Evolutionary conservation across 2,113 vertebrate species (phyloP).

Genomic region (Oreochromis spilurus): DNA sequence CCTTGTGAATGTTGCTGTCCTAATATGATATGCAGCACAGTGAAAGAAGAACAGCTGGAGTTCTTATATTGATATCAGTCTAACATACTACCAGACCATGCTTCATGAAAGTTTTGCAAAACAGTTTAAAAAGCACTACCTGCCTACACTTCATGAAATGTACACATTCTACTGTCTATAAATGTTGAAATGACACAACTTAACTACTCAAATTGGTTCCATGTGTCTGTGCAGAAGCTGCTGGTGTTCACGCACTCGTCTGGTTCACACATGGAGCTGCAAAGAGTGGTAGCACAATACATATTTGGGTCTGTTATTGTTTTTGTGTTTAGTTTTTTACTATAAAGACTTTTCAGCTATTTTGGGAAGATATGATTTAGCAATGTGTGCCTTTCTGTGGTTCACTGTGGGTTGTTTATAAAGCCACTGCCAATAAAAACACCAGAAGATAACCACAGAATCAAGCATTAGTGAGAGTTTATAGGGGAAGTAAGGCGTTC

Average conservation of each 20-base stretch:
- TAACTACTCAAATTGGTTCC: not conserved
- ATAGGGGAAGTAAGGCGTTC: not conserved
- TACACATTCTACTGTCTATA: not conserved
- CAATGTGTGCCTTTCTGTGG: not conserved
- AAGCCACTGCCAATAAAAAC: not conserved
- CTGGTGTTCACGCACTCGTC: not conserved
- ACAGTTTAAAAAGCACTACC: not conserved
- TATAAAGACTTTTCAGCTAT: not conserved
- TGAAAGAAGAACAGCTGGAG: not conserved
- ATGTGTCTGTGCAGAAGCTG: not conserved
- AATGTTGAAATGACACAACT: not conserved
- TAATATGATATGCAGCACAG: not conserved
- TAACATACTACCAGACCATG: not conserved
- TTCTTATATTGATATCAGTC: not conserved
- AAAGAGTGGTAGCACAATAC: not conserved
- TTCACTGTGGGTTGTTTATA: not conserved
- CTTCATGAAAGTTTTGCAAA: not conserved
- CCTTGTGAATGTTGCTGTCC: not conserved
- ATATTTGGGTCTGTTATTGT: not conserved
- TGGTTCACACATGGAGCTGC: conserved; percentile 36
- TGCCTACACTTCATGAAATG: not conserved
- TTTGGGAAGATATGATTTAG: not conserved
- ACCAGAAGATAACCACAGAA: not conserved
- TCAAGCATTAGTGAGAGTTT: not conserved
- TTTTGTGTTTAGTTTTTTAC: not conserved